Conservation (phyloP, 2,113 vertebrate species). For the Pycnonotus jocosus region DNA sequence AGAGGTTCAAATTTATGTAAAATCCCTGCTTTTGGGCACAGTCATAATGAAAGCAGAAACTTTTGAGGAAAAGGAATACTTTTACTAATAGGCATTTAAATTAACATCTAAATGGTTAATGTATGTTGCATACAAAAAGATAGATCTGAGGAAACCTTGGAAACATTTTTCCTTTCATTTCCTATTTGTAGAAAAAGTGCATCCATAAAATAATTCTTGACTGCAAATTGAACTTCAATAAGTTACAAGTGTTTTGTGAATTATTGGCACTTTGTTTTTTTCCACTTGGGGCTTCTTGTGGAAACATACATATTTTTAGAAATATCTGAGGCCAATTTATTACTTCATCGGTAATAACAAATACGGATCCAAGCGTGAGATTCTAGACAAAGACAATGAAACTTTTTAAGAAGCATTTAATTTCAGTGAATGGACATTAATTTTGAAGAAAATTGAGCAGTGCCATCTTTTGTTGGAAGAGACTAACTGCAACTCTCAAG, state of each 20-base stretch:
- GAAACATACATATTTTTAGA: background rate
- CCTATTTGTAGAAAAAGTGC: background rate
- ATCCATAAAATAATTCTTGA: background rate
- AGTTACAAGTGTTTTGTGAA: background rate
- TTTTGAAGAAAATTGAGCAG: slow-evolving; percentile 36
- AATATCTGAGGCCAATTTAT: background rate
- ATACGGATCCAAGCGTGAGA: background rate
- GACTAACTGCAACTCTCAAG: background rate
- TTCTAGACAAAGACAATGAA: background rate
- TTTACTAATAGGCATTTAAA: background rate
- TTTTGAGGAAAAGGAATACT: background rate
- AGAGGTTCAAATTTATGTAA: background rate
- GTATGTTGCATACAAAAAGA: background rate
- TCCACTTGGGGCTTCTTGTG: background rate
- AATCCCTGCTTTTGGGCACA: background rate
- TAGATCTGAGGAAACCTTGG: background rate
- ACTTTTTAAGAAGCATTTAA: background rate
- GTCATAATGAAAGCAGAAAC: background rate
- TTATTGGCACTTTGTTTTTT: background rate
- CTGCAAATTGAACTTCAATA: background rate
- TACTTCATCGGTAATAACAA: background rate
- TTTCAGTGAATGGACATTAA: background rate
- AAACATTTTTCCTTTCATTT: background rate
- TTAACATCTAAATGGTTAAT: background rate
- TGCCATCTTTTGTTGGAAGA: slow-evolving; percentile 57